Conservation (phyloP, 2,888 invertebrate genomes). For the Thymelicus acteon region DNA sequence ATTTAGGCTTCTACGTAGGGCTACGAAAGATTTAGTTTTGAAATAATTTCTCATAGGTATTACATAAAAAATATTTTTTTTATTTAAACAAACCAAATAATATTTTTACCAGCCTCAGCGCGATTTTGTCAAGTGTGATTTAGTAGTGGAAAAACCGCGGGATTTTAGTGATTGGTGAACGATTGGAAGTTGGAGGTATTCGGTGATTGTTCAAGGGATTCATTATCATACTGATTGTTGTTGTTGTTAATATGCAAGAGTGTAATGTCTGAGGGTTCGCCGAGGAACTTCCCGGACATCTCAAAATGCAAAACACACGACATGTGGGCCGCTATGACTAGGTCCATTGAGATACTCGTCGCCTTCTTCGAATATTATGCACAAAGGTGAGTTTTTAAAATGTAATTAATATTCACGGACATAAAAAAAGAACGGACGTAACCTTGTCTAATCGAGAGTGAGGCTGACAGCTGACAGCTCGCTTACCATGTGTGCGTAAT, state of each 20-base stretch:
- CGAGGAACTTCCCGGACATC: slow-evolving; percentile 57
- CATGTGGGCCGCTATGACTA: slow-evolving; percentile 93
- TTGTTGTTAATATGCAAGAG: slow-evolving; percentile 28
- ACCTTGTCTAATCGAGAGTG: too few relatives aligned
- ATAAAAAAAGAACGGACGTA: too few relatives aligned
- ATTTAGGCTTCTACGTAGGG: neutral
- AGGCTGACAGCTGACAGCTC: too few relatives aligned
- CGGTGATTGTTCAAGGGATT: neutral
- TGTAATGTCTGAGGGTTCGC: slow-evolving; percentile 75
- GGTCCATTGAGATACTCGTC: slow-evolving; percentile 92
- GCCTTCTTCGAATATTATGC: slow-evolving; percentile 94
- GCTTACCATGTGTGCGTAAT: too few relatives aligned
- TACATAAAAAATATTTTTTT: too few relatives aligned
- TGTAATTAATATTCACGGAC: too few relatives aligned
- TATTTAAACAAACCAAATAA: neutral
- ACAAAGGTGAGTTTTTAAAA: slow-evolving; percentile 84
- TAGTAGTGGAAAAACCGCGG: neutral
- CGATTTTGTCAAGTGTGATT: too few relatives aligned
- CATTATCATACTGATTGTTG: neutral
- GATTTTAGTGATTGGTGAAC: neutral
- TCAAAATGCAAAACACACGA: slow-evolving; percentile 84
- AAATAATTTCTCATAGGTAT: too few relatives aligned
- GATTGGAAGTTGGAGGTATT: neutral
- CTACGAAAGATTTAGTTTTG: neutral
- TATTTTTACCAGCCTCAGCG: too few relatives aligned